Evolutionary conservation across 2,113 vertebrate species (phyloP).

Genomic region (Myocastor coypus): DNA sequence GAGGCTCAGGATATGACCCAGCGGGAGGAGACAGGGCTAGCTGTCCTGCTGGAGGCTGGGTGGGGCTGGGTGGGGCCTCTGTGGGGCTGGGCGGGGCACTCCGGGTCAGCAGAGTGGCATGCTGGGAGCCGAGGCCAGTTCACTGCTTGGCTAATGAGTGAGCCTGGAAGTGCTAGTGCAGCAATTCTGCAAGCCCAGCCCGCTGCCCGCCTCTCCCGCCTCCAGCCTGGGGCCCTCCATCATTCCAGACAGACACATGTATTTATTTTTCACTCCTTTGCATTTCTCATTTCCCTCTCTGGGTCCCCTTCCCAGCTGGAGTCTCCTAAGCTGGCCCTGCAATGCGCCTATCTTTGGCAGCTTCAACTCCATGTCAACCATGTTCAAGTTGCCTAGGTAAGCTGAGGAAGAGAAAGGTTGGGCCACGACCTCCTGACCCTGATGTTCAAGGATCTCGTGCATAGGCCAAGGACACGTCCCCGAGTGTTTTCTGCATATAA

Average conservation of each 20-base stretch:
- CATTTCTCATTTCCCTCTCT: conserved; percentile 81
- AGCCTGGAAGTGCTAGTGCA: conserved; percentile 72
- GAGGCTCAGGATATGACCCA: not conserved
- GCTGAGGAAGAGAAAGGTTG: not conserved
- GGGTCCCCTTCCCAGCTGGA: not conserved
- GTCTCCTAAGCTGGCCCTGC: conserved; percentile 57
- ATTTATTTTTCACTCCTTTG: conserved; percentile 83
- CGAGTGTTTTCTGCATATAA: not conserved
- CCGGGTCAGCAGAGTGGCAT: conserved; percentile 42
- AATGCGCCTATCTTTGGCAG: conserved; percentile 37
- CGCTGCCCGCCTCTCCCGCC: conserved; percentile 58
- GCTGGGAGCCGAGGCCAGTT: conserved; percentile 65
- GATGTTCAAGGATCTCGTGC: not conserved
- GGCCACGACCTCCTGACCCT: not conserved
- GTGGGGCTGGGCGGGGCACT: not conserved
- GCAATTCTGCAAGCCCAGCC: conserved; percentile 72
- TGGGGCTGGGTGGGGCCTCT: not conserved
- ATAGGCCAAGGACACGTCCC: not conserved
- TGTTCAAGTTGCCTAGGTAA: not conserved
- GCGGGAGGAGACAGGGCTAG: not conserved
- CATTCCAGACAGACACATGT: conserved; percentile 82
- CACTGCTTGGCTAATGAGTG: conserved; percentile 75
- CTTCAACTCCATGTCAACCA: conserved; percentile 14
- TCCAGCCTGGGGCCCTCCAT: conserved; percentile 77
- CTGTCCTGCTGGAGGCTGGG: not conserved